Evolutionary conservation across 2,888 invertebrate genomes (phyloP), one percentile per base, ranked within the genome.

Genomic region (Villa cingulata): DNA sequence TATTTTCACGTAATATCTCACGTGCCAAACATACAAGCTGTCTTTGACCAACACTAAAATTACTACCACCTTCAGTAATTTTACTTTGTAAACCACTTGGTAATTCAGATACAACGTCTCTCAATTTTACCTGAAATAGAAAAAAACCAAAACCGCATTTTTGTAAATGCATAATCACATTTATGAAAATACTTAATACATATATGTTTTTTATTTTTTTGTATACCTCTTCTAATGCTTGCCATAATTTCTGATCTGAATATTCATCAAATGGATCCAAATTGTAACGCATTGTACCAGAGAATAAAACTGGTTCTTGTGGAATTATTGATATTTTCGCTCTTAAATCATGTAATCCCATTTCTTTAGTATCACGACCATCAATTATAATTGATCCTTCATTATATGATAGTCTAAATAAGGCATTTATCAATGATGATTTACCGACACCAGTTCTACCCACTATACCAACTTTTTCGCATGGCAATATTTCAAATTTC

Each of bases 21-120:
- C 94, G 75, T 1, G 91, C 92, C 51, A 94, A 72, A 63, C 92
- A 94, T 41, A 94, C 81, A 44, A 94, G 70, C 64, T 94, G 94
- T 12, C 90, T 73, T 64, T 94, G 92, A 0, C 94, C 94, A 7
- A 91, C 83, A 48, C 90, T 91, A 64, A 89, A 87, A 83, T 81
- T 70, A 83, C 86, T 45, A 76, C 80, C 50, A 82, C 86, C 61
- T 77, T 88, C 88, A 0, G 82, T 77, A 64, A 88, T 81, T 62
- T 75, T 76, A 47, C 78, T 79, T 56, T 78, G 77, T 36, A 89
- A 70, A 0, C 83, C 83, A 20, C 76, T 75, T 1, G 80, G 72
- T 52, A 83, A 59, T 41, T 77, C 83, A 50, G 68, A 64, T 36
- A 86, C 76, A 0, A 77, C 76, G 43, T 80, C 78, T 60, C 87